Evolutionary conservation across 2,797 vertebrate species (phyloP).

Genomic region (Chelidonichthys spinosus): DNA sequence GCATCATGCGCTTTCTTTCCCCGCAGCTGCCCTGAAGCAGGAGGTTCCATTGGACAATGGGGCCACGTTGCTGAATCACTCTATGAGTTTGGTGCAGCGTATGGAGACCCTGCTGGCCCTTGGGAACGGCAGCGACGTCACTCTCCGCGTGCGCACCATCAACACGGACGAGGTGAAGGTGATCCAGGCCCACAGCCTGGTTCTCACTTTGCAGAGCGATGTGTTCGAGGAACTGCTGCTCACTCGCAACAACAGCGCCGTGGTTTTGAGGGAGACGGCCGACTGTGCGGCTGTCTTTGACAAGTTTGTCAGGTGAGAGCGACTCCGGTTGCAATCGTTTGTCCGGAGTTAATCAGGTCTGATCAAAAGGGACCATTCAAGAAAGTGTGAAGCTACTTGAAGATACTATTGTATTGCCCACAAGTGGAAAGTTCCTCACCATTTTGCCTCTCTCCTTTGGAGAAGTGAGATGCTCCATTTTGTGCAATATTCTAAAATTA

Average conservation of each 20-base stretch:
- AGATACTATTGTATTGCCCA: background rate
- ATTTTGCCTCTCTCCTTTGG: constrained; percentile 16
- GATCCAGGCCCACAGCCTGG: constrained; percentile 92
- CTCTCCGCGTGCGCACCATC: constrained; percentile 88
- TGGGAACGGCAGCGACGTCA: constrained; percentile 90
- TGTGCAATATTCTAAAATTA: constrained; percentile 60
- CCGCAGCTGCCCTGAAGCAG: constrained; percentile 85
- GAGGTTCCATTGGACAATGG: constrained; percentile 82
- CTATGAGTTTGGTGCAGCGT: constrained; percentile 90
- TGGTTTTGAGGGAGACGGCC: constrained; percentile 85
- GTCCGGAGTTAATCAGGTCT: background rate
- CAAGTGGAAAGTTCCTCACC: constrained; percentile 8
- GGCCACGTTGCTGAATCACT: constrained; percentile 90
- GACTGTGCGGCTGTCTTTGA: constrained; percentile 91
- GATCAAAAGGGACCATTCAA: background rate
- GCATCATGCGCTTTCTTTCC: constrained; percentile 21
- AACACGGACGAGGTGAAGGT: constrained; percentile 92
- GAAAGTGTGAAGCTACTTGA: background rate
- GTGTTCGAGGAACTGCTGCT: constrained; percentile 89
- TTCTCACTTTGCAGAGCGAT: constrained; percentile 93
- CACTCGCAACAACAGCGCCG: constrained; percentile 81
- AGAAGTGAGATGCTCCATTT: constrained; percentile 35
- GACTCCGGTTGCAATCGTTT: background rate
- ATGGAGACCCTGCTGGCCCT: constrained; percentile 89
- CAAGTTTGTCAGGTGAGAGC: constrained; percentile 92